These are phyloP conservation scores for Vulpes lagopus DNA, from an alignment of 2,113 vertebrate genomes.

Conservation along the genomic window DNA sequence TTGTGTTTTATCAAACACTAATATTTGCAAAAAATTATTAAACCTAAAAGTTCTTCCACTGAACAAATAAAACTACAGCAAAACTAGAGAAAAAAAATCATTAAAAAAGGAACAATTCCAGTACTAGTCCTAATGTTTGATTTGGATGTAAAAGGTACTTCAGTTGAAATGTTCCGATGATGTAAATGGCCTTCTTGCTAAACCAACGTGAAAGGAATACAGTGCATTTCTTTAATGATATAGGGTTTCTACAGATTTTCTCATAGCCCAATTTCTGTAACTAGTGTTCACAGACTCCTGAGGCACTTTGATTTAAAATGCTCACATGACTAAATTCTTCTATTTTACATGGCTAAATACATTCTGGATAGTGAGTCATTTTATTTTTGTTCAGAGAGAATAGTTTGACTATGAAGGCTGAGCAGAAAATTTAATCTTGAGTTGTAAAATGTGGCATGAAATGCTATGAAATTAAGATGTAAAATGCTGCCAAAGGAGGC, in stretches of 20 bases:
- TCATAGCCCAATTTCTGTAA: background rate
- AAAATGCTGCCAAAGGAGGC: background rate
- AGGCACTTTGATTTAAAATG: background rate
- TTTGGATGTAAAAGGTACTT: background rate
- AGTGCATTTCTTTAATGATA: background rate
- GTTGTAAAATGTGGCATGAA: conserved; percentile 52
- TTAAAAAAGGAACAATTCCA: background rate
- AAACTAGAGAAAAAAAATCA: background rate
- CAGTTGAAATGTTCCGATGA: background rate
- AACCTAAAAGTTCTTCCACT: conserved; percentile 6
- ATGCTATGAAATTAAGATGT: conserved; percentile 43
- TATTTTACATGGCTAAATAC: background rate
- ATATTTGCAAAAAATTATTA: conserved; percentile 4
- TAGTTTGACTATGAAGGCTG: conserved; percentile 6
- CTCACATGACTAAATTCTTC: background rate
- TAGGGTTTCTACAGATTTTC: background rate
- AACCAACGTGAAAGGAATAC: background rate
- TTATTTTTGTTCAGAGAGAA: conserved; percentile 43
- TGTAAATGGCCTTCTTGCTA: background rate
- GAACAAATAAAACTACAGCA: background rate
- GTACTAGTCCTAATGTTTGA: background rate
- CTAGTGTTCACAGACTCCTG: background rate
- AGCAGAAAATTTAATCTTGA: conserved; percentile 30
- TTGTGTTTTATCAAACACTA: conserved; percentile 56
- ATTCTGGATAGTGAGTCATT: background rate